phyloP scores from a whole-genome alignment of 2,797 vertebrate genomes.

The Vultur gryphus region DNA sequence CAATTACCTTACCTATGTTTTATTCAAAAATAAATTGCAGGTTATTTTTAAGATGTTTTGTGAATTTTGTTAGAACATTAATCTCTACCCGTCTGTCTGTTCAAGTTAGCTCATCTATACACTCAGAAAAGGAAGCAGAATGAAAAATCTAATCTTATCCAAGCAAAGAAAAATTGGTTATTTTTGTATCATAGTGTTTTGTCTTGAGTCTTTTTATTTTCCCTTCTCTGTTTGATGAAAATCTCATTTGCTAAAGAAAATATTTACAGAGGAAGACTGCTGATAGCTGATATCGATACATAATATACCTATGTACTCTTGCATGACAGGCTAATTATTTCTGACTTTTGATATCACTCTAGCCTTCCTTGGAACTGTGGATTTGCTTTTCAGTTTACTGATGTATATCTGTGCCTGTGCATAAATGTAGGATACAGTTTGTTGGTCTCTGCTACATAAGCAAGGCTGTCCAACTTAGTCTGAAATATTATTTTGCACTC shows the following conservation, averaged over 20 bases:
- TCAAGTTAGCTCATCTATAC: neutral
- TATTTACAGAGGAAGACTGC: conserved; percentile 11
- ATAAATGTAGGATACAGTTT: neutral
- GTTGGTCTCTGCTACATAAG: neutral
- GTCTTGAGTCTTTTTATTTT: neutral
- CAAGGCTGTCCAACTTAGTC: neutral
- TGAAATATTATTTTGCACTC: neutral
- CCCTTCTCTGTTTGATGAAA: conserved; percentile 16
- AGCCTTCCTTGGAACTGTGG: neutral
- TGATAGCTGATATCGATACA: neutral
- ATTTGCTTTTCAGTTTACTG: conserved; percentile 12
- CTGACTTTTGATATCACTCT: neutral
- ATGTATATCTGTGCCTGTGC: neutral
- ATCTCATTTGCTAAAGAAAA: conserved; percentile 44
- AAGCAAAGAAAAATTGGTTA: neutral
- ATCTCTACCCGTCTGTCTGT: neutral
- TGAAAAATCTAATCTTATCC: neutral
- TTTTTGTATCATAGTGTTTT: neutral
- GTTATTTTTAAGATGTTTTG: neutral
- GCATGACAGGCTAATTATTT: conserved; percentile 47
- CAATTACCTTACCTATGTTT: neutral
- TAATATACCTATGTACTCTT: neutral
- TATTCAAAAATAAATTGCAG: neutral
- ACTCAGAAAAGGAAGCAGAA: neutral
- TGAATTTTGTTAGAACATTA: neutral